These are phyloP conservation scores for Gambusia affinis DNA, from an alignment of 2,113 vertebrate genomes.

Conservation along the genomic window DNA sequence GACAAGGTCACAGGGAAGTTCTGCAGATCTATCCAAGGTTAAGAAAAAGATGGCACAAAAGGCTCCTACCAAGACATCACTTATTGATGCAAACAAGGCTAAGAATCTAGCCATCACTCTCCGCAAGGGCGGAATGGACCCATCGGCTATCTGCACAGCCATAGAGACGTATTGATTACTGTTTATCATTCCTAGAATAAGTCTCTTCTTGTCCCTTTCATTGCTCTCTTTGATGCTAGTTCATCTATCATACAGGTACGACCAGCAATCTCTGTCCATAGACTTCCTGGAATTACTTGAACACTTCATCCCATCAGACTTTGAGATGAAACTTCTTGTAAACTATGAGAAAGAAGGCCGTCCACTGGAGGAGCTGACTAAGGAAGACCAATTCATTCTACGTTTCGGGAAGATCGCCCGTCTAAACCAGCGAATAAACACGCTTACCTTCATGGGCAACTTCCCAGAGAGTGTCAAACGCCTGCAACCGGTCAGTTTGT, in stretches of 20 bases:
- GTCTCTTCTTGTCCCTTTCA: not conserved
- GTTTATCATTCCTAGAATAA: not conserved
- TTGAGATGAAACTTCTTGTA: slow-evolving; percentile 86
- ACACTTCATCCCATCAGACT: slow-evolving; percentile 92
- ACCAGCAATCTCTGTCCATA: slow-evolving; percentile 87
- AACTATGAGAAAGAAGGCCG: slow-evolving; percentile 89
- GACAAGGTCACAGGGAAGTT: slow-evolving; percentile 88
- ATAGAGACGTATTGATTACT: slow-evolving; percentile 84
- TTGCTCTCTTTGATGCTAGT: not conserved
- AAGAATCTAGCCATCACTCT: slow-evolving; percentile 97
- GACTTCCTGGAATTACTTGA: slow-evolving; percentile 94
- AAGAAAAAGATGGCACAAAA: slow-evolving; percentile 85
- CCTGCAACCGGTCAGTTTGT: slow-evolving; percentile 86
- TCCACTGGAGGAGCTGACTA: slow-evolving; percentile 83
- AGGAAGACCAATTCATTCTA: slow-evolving; percentile 92
- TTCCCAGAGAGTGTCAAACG: slow-evolving; percentile 87
- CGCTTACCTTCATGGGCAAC: slow-evolving; percentile 96
- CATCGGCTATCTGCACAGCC: slow-evolving; percentile 87
- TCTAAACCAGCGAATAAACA: slow-evolving; percentile 87
- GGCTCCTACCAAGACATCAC: slow-evolving; percentile 83
- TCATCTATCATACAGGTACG: slow-evolving; percentile 80
- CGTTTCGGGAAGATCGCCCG: slow-evolving; percentile 92
- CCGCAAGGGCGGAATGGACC: slow-evolving; percentile 87
- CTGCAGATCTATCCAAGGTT: slow-evolving; percentile 74
- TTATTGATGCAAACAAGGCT: slow-evolving; percentile 92